phyloP scores from a whole-genome alignment of 2,797 vertebrate species.

The Myotis myotis region DNA sequence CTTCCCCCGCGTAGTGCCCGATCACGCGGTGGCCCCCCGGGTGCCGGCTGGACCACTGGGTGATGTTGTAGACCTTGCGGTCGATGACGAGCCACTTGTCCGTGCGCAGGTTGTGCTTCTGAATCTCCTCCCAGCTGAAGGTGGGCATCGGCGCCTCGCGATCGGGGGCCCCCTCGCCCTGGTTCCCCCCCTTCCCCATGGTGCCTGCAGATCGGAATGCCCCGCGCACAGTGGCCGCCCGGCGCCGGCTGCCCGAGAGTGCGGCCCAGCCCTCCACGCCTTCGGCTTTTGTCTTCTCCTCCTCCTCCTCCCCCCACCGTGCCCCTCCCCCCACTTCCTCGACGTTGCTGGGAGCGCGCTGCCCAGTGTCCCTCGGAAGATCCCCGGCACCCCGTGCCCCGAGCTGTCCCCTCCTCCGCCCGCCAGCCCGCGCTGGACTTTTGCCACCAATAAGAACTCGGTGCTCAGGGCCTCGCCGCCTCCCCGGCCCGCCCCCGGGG shows the following conservation, averaged over 20 bases:
- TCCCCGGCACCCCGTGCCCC: neutral
- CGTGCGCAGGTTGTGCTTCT: slow-evolving; percentile 84
- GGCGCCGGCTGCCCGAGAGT: neutral
- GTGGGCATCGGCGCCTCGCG: slow-evolving; percentile 74
- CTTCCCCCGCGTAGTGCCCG: slow-evolving; percentile 91
- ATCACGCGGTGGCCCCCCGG: slow-evolving; percentile 91
- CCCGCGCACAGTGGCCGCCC: neutral
- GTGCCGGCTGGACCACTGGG: slow-evolving; percentile 85
- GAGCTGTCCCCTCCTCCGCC: neutral
- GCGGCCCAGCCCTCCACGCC: slow-evolving; percentile 29
- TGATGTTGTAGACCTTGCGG: slow-evolving; percentile 93
- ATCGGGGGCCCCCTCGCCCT: slow-evolving; percentile 70
- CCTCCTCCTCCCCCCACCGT: slow-evolving; percentile 29
- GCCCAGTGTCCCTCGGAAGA: neutral
- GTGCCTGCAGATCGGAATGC: neutral
- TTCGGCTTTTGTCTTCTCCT: slow-evolving; percentile 75
- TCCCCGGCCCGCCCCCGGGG: slow-evolving; percentile 17
- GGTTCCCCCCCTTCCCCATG: slow-evolving; percentile 81
- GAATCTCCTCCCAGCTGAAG: slow-evolving; percentile 93
- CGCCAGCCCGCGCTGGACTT: slow-evolving; percentile 45
- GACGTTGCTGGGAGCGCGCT: neutral
- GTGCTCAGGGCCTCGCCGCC: slow-evolving; percentile 8
- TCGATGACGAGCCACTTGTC: slow-evolving; percentile 93
- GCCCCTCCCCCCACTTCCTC: slow-evolving; percentile 65
- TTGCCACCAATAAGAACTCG: slow-evolving; percentile 59